A percentile compares a stretch with the other conserved stretches of the same genome.
Evolutionary conservation across 2,797 vertebrate genomes (phyloP).

Genomic region (Chiloscyllium punctatum): DNA sequence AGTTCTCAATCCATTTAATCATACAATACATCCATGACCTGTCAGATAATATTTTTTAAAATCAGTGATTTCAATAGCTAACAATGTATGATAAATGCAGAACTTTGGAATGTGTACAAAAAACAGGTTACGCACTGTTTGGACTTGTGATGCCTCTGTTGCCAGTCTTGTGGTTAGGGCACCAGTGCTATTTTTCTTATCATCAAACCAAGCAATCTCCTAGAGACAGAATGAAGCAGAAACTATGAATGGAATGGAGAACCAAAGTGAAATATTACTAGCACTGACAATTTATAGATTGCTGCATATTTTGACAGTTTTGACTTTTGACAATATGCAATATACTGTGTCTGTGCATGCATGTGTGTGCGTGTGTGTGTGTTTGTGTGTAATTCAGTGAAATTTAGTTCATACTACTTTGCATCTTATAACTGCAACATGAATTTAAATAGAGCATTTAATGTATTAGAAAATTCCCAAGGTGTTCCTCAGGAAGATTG

Average conservation of each 20-base stretch:
- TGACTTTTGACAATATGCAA: background rate
- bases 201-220: constrained; percentile 47
- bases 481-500: background rate
- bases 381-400: background rate
- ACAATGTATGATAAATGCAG: background rate
- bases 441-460: background rate
- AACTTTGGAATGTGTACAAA: background rate
- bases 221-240: constrained; percentile 44
- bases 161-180: constrained; percentile 46
- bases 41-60: background rate
- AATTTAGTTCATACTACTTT: background rate
- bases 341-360: background rate
- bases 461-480: background rate
- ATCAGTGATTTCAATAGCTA: background rate
- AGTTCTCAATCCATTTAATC: background rate
- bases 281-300: background rate
- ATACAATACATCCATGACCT: background rate
- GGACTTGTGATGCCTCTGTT: constrained; percentile 48
- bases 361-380: background rate
- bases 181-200: constrained; percentile 47
- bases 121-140: constrained; percentile 41
- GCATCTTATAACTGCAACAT: background rate
- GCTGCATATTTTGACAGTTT: background rate
- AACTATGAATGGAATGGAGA: constrained; percentile 40
- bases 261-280: background rate